Evolutionary conservation across 2,888 invertebrate genomes (phyloP).

Genomic region (Lasioglossum morio): DNA sequence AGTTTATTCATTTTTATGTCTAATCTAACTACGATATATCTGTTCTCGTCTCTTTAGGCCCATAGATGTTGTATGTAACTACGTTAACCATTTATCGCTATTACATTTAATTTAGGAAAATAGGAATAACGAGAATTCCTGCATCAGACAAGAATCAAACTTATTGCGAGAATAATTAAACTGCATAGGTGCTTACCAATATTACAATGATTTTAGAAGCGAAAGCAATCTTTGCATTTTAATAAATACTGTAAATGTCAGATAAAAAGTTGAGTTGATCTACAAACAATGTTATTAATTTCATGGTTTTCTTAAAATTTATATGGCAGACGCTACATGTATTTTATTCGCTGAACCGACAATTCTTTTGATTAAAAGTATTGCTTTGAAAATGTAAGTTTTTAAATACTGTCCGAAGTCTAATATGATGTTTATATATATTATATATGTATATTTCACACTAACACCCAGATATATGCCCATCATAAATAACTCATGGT

Average conservation of each 20-base stretch:
- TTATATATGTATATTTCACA: slow-evolving; percentile 50
- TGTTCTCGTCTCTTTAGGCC: slow-evolving; percentile 48
- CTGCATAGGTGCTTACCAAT: slow-evolving; percentile 5
- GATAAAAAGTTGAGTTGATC: background rate
- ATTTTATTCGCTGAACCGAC: slow-evolving; percentile 6
- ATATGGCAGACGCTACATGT: slow-evolving; percentile 23
- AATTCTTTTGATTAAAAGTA: slow-evolving; percentile 54
- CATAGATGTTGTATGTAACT: slow-evolving; percentile 22
- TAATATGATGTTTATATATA: slow-evolving; percentile 42
- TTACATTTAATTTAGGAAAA: slow-evolving; percentile 13
- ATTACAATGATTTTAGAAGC: slow-evolving; percentile 7
- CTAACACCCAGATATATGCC: slow-evolving; percentile 61
- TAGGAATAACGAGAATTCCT: background rate
- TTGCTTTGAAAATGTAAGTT: slow-evolving; percentile 46
- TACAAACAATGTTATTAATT: slow-evolving; percentile 19
- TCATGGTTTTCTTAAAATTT: slow-evolving; percentile 26
- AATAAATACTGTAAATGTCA: slow-evolving; percentile 12
- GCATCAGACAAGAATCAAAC: background rate
- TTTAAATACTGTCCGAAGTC: slow-evolving; percentile 50
- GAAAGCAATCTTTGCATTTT: slow-evolving; percentile 1
- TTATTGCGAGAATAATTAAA: background rate
- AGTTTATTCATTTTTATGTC: background rate
- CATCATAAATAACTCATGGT: slow-evolving; percentile 41
- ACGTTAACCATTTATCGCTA: slow-evolving; percentile 27
- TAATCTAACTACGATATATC: slow-evolving; percentile 28